Base-by-base conservation (phyloP, 1,140 invertebrate species). In the Drosophila rhopaloa region DNA sequence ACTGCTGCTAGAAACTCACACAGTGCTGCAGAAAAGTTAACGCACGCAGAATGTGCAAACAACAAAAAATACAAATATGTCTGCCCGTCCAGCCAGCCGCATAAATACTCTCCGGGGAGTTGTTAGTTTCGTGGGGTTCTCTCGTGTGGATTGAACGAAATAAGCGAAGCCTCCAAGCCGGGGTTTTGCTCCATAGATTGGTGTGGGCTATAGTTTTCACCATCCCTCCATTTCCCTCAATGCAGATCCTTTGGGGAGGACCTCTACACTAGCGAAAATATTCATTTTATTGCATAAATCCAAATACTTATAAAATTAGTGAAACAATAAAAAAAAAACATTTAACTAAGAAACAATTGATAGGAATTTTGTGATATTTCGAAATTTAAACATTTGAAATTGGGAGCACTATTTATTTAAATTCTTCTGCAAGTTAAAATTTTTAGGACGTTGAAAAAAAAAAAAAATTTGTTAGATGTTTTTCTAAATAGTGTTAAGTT, bases 71-170 rank as follows among this genome's bases (percentile, higher is more conserved):
- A 66, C 48, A 63, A 53, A 79, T 81, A 79, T 75, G 80, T 78
- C 81, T 79, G 83, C 62, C 48, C 47, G 80, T 59, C 76, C 78
- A 76, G 63, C 78, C 78, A 72, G 76, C 84, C 83, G 79, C 83
- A 88, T 88, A 88, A 88, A 88, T 89, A 88, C 79, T 88, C 83
- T 70, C 76, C 53, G 61, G 79, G 84, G 83, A 88, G 83, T 88
- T 89, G 82, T 86, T 82, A 66, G 74, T 75, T 65, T 40, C 55
- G 48, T 74, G 55, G 67, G 74, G 55, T 58, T 67, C 27, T 53
- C 55, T 67, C 61, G 79, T 78, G 63, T 77, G 71, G 72, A 71
- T 76, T 67, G 70, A 66, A 55, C 56, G 63, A 79, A 84, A 71
- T 83, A 79, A 84, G 70, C 71, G 70, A 57, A 44, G 70, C 46